Base-by-base conservation (phyloP, 2,888 invertebrate genomes). In the Idaea straminata region DNA sequence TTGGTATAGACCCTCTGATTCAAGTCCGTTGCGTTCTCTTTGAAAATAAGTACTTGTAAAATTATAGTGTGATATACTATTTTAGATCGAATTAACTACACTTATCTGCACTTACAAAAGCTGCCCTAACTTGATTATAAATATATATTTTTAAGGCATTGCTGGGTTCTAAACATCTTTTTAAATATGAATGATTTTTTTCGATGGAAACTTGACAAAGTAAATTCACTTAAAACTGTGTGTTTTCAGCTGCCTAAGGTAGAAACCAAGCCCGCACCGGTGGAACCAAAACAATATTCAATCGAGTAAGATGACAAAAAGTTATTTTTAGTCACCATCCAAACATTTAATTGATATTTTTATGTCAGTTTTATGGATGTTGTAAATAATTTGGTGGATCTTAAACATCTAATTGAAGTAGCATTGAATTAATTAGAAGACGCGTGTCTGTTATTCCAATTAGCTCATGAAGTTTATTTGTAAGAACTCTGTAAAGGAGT, bases 281-380 rank as follows among this genome's bases (percentile, higher is more conserved):
- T 69, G 1, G 84, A 85, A 13, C 74, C 83, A 3, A 87, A 83
- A 64, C 68, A 77, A n/a, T 88, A 86, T 71, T 74, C 70, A 4
- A 87, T 88, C 62, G 82, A 86, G 88, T 88, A 76, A 85, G 87
- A 16, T 7, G 6, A 7, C 36, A 36, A 36, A 36, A 36, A 47
- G 47, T 47, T 47, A 47, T 47, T 47, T 47, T 47, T 47, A 47
- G 5, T 13, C 47, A 6, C 3, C 47, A 4, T 47, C 10, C 10
- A 47, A 78, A 61, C 47, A 16, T 34, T 63, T 59, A 15, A 15
- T 61, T 25, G 15, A 57, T 47, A 4, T 35, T 36, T 15, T 65
- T n/a, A 25, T 15, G 13, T 25, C 47, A 47, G 47, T 47, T 47
- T 47, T 47, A 13, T 47, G 10, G 47, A 13, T 47, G 5, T 2